A percentile compares a stretch with the other conserved stretches of the same genome.
Evolutionary conservation across 2,797 vertebrate genomes (phyloP).

Genomic region (Enteromius anoplus): DNA sequence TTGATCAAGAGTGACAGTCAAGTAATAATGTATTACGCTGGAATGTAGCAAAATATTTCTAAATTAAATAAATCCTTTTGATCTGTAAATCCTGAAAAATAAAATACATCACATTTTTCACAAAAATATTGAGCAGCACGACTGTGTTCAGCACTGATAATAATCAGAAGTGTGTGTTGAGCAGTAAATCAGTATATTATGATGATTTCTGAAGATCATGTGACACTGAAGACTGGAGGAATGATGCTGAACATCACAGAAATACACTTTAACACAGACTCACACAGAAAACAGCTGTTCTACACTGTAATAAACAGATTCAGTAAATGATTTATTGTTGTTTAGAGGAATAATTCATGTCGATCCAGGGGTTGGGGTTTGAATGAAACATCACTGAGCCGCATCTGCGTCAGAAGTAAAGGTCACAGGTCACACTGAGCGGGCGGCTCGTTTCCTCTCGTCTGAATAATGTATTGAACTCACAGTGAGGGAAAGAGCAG

Average conservation of each 20-base stretch:
- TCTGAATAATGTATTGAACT: conserved; percentile 34
- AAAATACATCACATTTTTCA: background rate
- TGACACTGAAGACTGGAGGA: too few relatives aligned
- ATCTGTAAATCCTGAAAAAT: background rate
- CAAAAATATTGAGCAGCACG: too few relatives aligned
- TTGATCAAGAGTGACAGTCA: too few relatives aligned
- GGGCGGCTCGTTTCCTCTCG: conserved; percentile 36
- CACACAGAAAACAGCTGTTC: too few relatives aligned
- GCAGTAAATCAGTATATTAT: too few relatives aligned
- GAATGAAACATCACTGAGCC: background rate
- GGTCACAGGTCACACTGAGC: conserved; percentile 8
- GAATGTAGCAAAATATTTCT: too few relatives aligned
- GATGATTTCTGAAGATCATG: too few relatives aligned
- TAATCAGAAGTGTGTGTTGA: too few relatives aligned
- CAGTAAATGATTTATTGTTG: background rate
- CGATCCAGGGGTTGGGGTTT: background rate
- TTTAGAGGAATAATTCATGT: background rate
- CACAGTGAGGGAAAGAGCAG: conserved; percentile 12
- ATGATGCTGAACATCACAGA: too few relatives aligned
- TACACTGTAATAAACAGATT: background rate
- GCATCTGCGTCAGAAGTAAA: background rate
- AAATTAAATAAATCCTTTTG: background rate
- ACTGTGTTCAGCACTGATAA: too few relatives aligned
- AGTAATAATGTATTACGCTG: too few relatives aligned
- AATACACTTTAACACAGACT: too few relatives aligned